phyloP scores from a whole-genome alignment of 2,113 vertebrate species.

The Okapia johnstoni region DNA sequence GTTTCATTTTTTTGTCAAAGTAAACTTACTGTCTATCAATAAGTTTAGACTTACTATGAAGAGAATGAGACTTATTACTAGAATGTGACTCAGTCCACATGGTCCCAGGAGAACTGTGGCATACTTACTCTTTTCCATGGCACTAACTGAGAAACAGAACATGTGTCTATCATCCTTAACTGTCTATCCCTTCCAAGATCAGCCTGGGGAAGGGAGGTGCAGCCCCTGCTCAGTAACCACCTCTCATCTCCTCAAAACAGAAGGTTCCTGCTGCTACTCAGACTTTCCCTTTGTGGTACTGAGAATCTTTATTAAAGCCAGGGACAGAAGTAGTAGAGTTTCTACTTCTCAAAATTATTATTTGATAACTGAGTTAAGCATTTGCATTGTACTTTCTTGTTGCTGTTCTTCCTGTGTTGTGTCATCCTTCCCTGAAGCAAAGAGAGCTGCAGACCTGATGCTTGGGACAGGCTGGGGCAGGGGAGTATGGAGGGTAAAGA shows the following conservation, averaged over 20 bases:
- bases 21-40: background rate
- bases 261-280: background rate
- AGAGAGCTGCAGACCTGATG: background rate
- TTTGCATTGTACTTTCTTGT: background rate
- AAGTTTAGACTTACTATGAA: background rate
- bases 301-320: background rate
- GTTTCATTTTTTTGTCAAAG: background rate
- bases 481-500: accelerated
- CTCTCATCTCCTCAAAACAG: background rate
- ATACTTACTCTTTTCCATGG: background rate
- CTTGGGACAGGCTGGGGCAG: background rate
- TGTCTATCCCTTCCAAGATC: background rate
- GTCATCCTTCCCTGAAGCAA: background rate
- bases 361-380: background rate
- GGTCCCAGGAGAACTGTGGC: background rate
- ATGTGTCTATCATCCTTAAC: background rate
- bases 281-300: background rate
- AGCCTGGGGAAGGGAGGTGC: background rate
- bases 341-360: background rate
- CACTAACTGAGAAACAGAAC: background rate
- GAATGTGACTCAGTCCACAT: background rate
- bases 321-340: background rate
- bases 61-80: background rate
- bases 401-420: background rate
- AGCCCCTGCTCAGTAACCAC: background rate